A percentile compares a stretch with the other conserved stretches of the same genome.
phyloP scores from a whole-genome alignment of 2,888 invertebrate species.

The Nesidiocoris tenuis region DNA sequence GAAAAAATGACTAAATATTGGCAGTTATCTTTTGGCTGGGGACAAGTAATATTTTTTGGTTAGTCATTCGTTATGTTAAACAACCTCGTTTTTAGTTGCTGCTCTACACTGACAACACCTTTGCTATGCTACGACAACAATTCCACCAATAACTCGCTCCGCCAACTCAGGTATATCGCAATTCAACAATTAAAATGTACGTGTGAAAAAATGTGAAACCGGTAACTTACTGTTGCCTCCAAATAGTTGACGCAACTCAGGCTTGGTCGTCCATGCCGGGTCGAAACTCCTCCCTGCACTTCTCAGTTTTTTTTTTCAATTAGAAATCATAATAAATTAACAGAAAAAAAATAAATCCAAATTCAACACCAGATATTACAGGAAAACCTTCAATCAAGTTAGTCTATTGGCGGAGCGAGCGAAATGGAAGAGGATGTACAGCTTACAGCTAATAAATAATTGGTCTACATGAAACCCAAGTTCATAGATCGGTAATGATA shows the following conservation, averaged over 20 bases:
- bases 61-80: too few species aligned
- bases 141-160: conserved; percentile 46
- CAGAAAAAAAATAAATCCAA: conserved; percentile 17
- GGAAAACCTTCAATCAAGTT: background rate
- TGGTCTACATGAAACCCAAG: too few species aligned
- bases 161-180: conserved; percentile 35
- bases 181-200: conserved; percentile 29
- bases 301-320: conserved; percentile 38
- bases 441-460: too few species aligned
- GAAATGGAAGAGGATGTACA: conserved; percentile 23
- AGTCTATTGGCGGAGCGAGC: conserved; percentile 47
- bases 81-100: too few species aligned
- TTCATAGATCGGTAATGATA: too few species aligned
- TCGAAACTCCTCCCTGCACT: conserved; percentile 40
- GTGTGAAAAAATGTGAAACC: conserved; percentile 26
- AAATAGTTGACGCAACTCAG: conserved; percentile 34
- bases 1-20: too few species aligned
- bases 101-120: too few species aligned
- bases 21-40: too few species aligned
- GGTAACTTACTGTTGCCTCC: conserved; percentile 30
- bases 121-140: too few species aligned
- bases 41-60: too few species aligned
- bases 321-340: conserved; percentile 26
- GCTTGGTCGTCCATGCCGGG: conserved; percentile 35
- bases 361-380: conserved; percentile 1